Base-by-base conservation (phyloP, 2,113 vertebrate genomes). In the Dromiciops gliroides region DNA sequence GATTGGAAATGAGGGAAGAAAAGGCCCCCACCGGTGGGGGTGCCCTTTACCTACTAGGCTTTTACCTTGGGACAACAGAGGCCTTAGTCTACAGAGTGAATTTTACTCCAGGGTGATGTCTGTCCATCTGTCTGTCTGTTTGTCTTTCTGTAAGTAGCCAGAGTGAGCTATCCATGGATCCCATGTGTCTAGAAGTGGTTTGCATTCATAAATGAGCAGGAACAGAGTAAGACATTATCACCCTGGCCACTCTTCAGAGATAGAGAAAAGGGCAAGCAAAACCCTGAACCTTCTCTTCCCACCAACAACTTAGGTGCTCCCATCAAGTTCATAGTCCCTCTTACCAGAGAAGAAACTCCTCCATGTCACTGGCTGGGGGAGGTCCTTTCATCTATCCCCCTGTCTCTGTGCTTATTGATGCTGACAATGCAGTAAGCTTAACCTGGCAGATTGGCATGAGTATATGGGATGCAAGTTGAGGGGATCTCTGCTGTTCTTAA, bases 31-130 rank as follows among this genome's bases (percentile, higher is more conserved):
- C 93, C 28, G 22, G 8, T 89, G 23, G 31, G 91, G 75, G 3
- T 44, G 19, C 49, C 88, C 89, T 50, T 83, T 44, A 26, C 67
- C 93, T 67, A 60, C 94, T 89, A 91, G 89, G 83, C 91, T 60
- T 48, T 3, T 16, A 51, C 67, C 93, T 93, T 95, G 50, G 67
- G 67, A 83, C 67, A 83, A 83, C 67, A 83, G n/a, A 83, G 67
- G 67, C 67, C n/a, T 83, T 83, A 83, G n/a, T 22, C 67, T 83
- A 44, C 37, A 83, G 67, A 83, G n/a, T 83, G 37, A 83, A 83
- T 83, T 83, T 83, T 44, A 23, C 67, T 19, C 67, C 67, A 44
- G 19, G 19, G 19, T 83, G n/a, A 83, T 44, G 19, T 83, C n/a
- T 83, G 3, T 44, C 16, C 44, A 19, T 75, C 6, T 44, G 37